A percentile compares a stretch with the other conserved stretches of the same genome.
phyloP scores from a whole-genome alignment of 23 tunicate species.

The Styela clava region DNA sequence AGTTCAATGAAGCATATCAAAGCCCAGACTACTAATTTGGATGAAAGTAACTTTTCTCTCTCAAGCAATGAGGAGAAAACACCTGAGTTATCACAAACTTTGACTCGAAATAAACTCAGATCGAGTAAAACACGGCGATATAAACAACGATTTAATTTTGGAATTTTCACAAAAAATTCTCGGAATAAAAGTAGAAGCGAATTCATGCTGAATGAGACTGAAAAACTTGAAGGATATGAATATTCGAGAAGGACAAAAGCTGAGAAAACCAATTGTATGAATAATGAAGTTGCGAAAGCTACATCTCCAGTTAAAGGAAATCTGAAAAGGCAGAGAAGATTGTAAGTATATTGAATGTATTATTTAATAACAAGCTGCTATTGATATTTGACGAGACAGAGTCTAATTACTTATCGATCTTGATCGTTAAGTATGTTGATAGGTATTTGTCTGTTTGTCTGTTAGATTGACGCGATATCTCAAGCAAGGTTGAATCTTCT shows the following conservation, averaged over 20 bases:
- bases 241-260: no score
- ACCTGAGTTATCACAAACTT: neutral
- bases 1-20: slow-evolving; percentile 6
- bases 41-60: slow-evolving; percentile 1
- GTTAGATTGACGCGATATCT: no score
- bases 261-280: neutral
- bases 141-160: neutral
- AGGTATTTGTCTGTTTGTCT: no score
- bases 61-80: neutral
- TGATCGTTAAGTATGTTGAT: no score
- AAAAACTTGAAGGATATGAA: neutral
- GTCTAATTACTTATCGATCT: no score
- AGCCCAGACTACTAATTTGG: neutral
- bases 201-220: neutral
- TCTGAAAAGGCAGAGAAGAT: neutral
- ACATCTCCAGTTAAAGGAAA: neutral
- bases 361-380: neutral
- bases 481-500: no score
- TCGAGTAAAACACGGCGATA: slow-evolving; percentile 1
- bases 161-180: neutral
- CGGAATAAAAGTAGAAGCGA: neutral
- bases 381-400: no score
- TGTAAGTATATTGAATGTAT: neutral
- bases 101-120: neutral
- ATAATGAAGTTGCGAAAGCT: neutral